Evolutionary conservation across 2,797 vertebrate species (phyloP).

Genomic region (Falco rusticolus): DNA sequence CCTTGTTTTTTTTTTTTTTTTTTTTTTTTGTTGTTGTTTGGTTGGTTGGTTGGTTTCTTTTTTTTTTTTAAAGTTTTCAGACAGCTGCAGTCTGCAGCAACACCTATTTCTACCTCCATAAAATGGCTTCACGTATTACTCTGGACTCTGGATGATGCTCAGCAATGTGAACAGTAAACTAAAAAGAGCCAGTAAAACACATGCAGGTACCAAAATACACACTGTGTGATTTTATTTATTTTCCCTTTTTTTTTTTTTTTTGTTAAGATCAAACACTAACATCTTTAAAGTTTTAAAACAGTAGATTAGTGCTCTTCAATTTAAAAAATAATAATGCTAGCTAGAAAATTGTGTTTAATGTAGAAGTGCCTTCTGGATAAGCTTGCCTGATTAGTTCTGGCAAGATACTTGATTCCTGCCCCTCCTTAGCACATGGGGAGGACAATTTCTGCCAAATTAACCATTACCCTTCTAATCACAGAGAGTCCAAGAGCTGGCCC

Average conservation of each 20-base stretch:
- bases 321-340: neutral
- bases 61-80: neutral
- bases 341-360: neutral
- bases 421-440: neutral
- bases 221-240: too few species aligned
- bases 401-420: neutral
- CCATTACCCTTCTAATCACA: neutral
- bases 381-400: neutral
- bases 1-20: too few species aligned
- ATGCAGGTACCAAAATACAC: neutral
- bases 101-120: neutral
- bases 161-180: neutral
- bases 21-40: too few species aligned
- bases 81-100: neutral
- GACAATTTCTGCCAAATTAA: neutral
- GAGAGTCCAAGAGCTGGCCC: neutral
- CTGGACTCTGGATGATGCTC: neutral
- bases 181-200: neutral
- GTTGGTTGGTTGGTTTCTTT: too few species aligned
- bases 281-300: neutral
- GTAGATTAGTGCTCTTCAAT: neutral
- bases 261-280: neutral
- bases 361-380: neutral
- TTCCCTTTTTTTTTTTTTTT: too few species aligned
- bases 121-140: neutral